These are phyloP conservation scores for Chrysina gloriosa DNA, from an alignment of 2,888 invertebrate genomes.

Conservation along the genomic window DNA sequence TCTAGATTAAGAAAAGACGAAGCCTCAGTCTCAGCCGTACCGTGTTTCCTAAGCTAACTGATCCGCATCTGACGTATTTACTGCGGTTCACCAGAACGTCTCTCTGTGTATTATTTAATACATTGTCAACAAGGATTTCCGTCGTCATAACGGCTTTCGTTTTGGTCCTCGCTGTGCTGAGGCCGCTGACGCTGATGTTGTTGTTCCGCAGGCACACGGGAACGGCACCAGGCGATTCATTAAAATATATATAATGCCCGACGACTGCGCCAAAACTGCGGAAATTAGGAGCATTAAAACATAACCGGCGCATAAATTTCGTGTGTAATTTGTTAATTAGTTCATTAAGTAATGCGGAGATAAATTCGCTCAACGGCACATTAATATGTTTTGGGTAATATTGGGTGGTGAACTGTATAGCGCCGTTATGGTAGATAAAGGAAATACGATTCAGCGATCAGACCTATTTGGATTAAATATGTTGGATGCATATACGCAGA, in stretches of 20 bases:
- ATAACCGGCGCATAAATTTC: conserved; percentile 8
- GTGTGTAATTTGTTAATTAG: conserved; percentile 32
- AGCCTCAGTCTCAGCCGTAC: conserved; percentile 24
- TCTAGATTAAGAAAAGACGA: conserved; percentile 44
- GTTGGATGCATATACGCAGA: too few relatives aligned
- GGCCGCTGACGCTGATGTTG: not conserved
- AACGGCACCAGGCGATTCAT: conserved; percentile 6
- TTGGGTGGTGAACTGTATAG: too few relatives aligned
- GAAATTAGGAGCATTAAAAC: conserved; percentile 20
- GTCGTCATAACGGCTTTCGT: conserved; percentile 26
- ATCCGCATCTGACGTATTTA: conserved; percentile 46
- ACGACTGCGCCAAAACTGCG: conserved; percentile 25
- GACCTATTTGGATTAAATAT: too few relatives aligned
- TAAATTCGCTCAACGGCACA: not conserved
- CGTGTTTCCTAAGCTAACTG: conserved; percentile 43
- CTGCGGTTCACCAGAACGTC: conserved; percentile 37
- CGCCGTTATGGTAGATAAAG: too few relatives aligned
- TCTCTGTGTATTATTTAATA: conserved; percentile 35
- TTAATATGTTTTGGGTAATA: conserved; percentile 4
- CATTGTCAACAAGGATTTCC: conserved; percentile 37
- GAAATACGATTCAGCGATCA: too few relatives aligned
- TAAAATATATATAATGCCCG: conserved; percentile 16
- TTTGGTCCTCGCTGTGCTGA: conserved; percentile 2
- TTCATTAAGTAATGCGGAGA: conserved; percentile 22
- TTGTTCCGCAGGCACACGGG: not conserved